Conservation (phyloP, 2,797 vertebrate species). For the Fringilla coelebs region DNA sequence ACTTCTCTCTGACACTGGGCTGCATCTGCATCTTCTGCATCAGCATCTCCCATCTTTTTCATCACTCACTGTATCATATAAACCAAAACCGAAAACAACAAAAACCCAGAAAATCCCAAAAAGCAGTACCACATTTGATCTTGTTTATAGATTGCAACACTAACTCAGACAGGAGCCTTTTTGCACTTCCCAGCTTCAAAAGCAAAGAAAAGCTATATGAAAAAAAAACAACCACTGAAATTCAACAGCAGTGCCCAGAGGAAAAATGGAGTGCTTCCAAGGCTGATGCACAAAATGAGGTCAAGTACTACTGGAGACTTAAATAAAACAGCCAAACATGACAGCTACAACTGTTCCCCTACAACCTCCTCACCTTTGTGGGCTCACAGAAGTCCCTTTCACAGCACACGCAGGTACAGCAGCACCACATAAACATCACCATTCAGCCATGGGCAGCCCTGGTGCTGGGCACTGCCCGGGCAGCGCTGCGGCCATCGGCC, state of each 20-base stretch:
- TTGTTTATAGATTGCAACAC: constrained; percentile 1
- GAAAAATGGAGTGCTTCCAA: background rate
- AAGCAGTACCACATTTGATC: background rate
- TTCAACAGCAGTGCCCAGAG: constrained; percentile 17
- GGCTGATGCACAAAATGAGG: constrained; percentile 50
- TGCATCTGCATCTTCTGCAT: constrained; percentile 12
- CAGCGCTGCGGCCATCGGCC: background rate
- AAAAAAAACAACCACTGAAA: background rate
- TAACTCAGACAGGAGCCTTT: constrained; percentile 44
- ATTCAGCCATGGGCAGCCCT: background rate
- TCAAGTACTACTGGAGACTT: constrained; percentile 29
- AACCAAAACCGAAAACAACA: background rate
- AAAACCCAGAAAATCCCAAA: background rate
- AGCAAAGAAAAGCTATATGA: constrained; percentile 12
- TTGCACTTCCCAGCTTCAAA: constrained; percentile 37
- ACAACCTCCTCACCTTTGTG: constrained; percentile 62
- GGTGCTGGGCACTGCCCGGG: background rate
- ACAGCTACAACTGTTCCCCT: background rate
- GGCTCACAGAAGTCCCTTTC: constrained; percentile 57
- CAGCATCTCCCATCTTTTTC: background rate
- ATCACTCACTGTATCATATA: background rate
- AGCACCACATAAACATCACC: constrained; percentile 68
- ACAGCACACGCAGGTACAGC: constrained; percentile 70
- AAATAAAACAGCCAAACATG: background rate
- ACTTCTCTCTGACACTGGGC: background rate